Base-by-base conservation (phyloP, 2,888 invertebrate genomes). In the Dusona sp. region DNA sequence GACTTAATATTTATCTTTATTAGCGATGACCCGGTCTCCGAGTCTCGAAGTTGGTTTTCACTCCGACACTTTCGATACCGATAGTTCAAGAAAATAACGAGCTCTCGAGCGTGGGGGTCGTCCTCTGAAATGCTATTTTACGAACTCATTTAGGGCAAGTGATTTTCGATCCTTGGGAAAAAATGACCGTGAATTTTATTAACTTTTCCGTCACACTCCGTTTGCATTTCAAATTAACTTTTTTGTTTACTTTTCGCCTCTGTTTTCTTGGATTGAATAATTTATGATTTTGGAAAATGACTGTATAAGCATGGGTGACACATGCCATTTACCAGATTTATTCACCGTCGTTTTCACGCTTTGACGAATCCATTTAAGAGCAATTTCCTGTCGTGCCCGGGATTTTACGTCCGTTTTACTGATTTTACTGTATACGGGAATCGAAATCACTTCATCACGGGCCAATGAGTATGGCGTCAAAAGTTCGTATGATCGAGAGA, bases 301-400 rank as follows among this genome's bases (percentile, higher is more conserved):
- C 22, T 11, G 67, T 19, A 33, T 9, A 67, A 45, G 19, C 51
- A 65, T 65, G 54, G 22, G 42, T 25, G 74, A 67, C 74, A 75
- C 73, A 16, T n/a, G 65, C 7, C 42, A 19, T 74, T 74, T 22
- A 25, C 45, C 38, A 57, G 57, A 74, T 81, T 81, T 74, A 74
- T 81, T 81, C 74, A 81, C 74, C 81, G 70, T 65, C 78, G 81
- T 84, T 88, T 89, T 88, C 86, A 89, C 88, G 89, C 86, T 89
- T 90, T 85, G 82, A 77, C 88, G 86, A 87, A 88, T 89, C 90
- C 87, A 89, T 89, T 90, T 87, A 87, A 85, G 81, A 84, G 87
- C 81, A 90, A 90, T 90, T 90, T 90, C 90, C 90, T 88, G 90
- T 78, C 89, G 86, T 88, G 90, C 89, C 90, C 86, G 78, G 84